Base-by-base conservation (phyloP, 2,888 invertebrate species). In the Harmothoe impar region DNA sequence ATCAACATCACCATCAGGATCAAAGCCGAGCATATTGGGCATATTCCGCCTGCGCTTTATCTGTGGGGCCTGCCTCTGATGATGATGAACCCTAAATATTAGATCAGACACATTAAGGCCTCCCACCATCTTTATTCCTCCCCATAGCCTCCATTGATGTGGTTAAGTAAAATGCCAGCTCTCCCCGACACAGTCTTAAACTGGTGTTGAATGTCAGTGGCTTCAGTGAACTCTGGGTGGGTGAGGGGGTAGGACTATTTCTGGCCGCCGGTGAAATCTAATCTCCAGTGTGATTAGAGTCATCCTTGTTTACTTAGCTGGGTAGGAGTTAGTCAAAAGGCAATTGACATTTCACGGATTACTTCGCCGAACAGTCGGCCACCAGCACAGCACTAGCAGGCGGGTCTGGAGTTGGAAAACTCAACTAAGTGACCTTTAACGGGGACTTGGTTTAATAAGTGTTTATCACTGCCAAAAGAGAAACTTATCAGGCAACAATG, bases 281-380 rank as follows among this genome's bases (percentile, higher is more conserved):
- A 62, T 62, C 62, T 15, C n/a, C 3, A n/a, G 20, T 62, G 62
- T n/a, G 62, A 62, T 62, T 62, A 62, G 62, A 62, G 62, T n/a
- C 62, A 62, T 62, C 62, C 23, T 62, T 62, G 62, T 62, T 62
- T 62, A 62, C 62, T 62, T 62, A 62, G 62, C 20, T n/a, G n/a
- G 23, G 20, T 62, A 62, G 62, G 62, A 62, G 62, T 62, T 62
- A 62, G 62, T 62, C 62, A 62, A 62, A 62, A n/a, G 62, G 62
- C n/a, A 62, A 62, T 62, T 62, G 62, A 62, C 62, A 62, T 62
- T 62, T 62, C 62, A 62, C n/a, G 62, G 62, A 62, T 62, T 62
- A 12, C 62, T 62, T 62, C 23, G 62, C n/a, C n/a, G n/a, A 52
- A 52, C 54, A 17, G n/a, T 62, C 3, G n/a, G n/a, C 15, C 23